Base-by-base conservation (phyloP, 1,140 invertebrate species). In the Palaemon carinicauda region DNA sequence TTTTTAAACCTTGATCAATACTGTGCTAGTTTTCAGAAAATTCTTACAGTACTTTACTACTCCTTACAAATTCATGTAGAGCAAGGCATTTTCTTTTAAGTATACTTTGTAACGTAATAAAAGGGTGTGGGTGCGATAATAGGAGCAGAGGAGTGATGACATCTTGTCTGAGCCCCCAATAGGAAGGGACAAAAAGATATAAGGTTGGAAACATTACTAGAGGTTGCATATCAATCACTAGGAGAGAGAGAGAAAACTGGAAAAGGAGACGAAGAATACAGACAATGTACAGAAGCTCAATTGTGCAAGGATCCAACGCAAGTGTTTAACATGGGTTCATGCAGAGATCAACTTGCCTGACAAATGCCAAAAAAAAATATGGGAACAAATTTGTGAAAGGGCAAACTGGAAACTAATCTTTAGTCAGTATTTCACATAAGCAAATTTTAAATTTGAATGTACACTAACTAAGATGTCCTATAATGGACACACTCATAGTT, bases 201-300 rank as follows among this genome's bases (percentile, higher is more conserved):
- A 54, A 31, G 56, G 50, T 52, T 80, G 78, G 78, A 54, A 80
- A 80, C 54, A 80, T 31, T 60, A 80, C 78, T 80, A 80, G 54
- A 54, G 78, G 78, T 80, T 80, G 78, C 78, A 80, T 80, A 80
- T 54, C 78, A 80, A 60, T 80, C 54, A 80, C 78, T 80, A 80
- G 31, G 54, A 80, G 27, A 80, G 41, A 80, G 41, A 69, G 65
- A 69, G 24, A 69, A 31, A 69, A 60, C 29, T 17, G 33, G 78
- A 52, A 60, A 54, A 60, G 54, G 77, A 80, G 52, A 80, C 56
- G 53, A 33, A 80, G 78, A 80, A 80, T 80, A 80, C 54, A 54
- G 54, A 60, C 52, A 54, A 80, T 80, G 54, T 80, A 80, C 78
- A 80, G 53, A 80, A 80, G 78, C 78, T 80, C 54, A 80, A 54